Base-by-base conservation (phyloP, 2,888 invertebrate genomes). In the Phrixothrix hirtus region DNA sequence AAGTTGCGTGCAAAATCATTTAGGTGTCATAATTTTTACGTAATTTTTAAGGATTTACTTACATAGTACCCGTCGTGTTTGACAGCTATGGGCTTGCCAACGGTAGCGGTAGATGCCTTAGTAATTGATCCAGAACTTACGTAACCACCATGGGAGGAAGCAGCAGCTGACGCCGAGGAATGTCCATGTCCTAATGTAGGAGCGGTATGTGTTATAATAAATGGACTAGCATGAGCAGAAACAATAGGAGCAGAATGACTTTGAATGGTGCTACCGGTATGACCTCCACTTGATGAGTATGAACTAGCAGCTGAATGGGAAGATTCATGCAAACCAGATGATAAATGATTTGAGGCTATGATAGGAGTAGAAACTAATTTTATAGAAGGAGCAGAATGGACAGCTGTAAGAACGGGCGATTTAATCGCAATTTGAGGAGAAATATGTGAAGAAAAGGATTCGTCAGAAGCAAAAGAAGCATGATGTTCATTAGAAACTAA, bases 181-280 rank as follows among this genome's bases (percentile, higher is more conserved):
- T 55, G 21, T 61, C 50, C 42, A 57, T 61, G 42, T 59, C 63
- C 51, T 61, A 52, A 27, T 45, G 41, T 35, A 10, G 50, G 50
- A 12, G 54, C 32, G 26, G 46, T 59, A 12, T 63, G 62, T 43
- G 64, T 63, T 13, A 67, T 65, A 25, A 64, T 62, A 29, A 66
- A 58, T 10, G 71, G 64, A 5, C 79, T 75, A 1, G 79, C 78
- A 1, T 78, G 77, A n/a, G 75, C 77, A 39, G 75, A 72, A n/a
- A 48, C 29, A 34, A 36, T 31, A 26, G 39, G 71, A 31, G 60
- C 48, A 9, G 58, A 14, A 16, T 51, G 58, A 30, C 21, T 7
- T 5, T 21, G 21, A 7, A 21, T 21, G 21, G 64, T 45, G 5
- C 50, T 51, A 6, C 29, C 25, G 32, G 30, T 2, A 64, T 51